Base-by-base conservation (phyloP, 2,888 invertebrate species). In the Synanthedon tipuliformis region DNA sequence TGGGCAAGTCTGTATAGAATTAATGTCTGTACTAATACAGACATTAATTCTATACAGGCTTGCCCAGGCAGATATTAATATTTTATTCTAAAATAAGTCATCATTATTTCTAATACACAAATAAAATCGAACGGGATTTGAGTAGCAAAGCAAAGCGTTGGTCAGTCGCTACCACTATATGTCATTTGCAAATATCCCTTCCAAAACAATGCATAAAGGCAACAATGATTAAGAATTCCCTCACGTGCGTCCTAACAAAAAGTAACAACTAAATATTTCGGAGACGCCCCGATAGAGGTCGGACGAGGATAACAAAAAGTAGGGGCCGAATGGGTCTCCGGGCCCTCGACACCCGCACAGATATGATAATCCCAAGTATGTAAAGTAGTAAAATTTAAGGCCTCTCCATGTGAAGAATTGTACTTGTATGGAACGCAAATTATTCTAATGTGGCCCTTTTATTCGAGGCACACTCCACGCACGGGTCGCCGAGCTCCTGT, bases 381-480 rank as follows among this genome's bases (percentile, higher is more conserved):
- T 85, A 87, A 86, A 87, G 85, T 87, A 87, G 87, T 86, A 78
- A 85, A 87, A 86, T 87, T 85, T 86, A 85, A 86, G 84, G 82
- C 73, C 84, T 81, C 73, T 85, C 81, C 84, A 85, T 85, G 86
- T 87, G 86, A 87, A 87, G 85, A 85, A 87, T 86, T 85, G 85
- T 79, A 78, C 73, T 75, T 77, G 81, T 81, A 82, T 75, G 70
- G 73, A 69, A 71, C 73, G 74, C 81, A 83, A 88, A 86, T 87
- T 87, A 88, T 88, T 88, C 81, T 83, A 88, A 88, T 88, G 74
- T 68, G 75, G 72, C 81, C 86, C 86, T 78, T 87, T 87, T 88
- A 88, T 88, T 88, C 88, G 78, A 74, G 61, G 78, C 88, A 88
- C 87, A 82, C 71, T 69, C 75, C 59, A 63, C 56, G 61, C 62